These are phyloP conservation scores for Archips crataeganus DNA, from an alignment of 2,888 invertebrate species.

Conservation along the genomic window DNA sequence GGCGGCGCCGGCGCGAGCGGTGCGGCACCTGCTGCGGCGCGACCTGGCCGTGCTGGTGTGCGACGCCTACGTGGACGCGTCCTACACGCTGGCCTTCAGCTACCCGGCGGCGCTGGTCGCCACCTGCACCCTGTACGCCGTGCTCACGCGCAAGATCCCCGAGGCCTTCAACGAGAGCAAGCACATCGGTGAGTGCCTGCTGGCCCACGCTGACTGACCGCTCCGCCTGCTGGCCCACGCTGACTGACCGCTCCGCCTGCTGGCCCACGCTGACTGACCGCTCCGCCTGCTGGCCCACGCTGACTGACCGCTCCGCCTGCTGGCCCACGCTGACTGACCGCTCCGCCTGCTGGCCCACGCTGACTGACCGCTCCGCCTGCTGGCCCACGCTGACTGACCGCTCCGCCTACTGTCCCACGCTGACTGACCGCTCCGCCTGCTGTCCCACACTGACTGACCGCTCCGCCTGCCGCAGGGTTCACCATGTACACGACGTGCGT, in stretches of 20 bases:
- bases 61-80: slow-evolving; percentile 95
- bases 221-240: not conserved
- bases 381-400: no score
- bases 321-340: no score
- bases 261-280: no score
- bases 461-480: slow-evolving; percentile 87
- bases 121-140: slow-evolving; percentile 97
- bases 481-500: slow-evolving; percentile 99
- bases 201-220: no score
- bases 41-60: slow-evolving; percentile 97
- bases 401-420: no score
- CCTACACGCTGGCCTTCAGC: slow-evolving; percentile 96
- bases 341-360: not conserved
- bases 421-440: not conserved
- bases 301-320: not conserved
- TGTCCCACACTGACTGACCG: no score
- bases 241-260: not conserved
- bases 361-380: not conserved
- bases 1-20: slow-evolving; percentile 96
- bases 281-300: not conserved
- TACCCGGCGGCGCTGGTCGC: slow-evolving; percentile 96
- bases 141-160: slow-evolving; percentile 97
- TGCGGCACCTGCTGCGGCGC: slow-evolving; percentile 93
- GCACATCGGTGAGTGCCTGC: slow-evolving; percentile 92
- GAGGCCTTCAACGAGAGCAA: slow-evolving; percentile 99